These are phyloP conservation scores for Cylas formicarius DNA, from an alignment of 1,140 invertebrate genomes.

Conservation along the genomic window DNA sequence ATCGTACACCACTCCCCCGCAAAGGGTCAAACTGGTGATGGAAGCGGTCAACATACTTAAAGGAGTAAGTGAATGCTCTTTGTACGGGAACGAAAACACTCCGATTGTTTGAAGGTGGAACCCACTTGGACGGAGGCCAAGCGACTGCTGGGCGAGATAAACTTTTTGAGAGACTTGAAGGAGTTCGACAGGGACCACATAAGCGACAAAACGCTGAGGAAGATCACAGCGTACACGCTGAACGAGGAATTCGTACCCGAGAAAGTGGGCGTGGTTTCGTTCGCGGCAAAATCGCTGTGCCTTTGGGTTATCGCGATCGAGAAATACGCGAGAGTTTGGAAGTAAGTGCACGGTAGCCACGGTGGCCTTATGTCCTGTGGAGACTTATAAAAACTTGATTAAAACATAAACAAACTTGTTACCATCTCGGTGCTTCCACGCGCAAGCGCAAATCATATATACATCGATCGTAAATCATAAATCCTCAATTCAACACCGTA, in stretches of 20 bases:
- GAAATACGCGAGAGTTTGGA: slow-evolving; percentile 79
- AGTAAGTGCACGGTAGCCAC: slow-evolving; percentile 45
- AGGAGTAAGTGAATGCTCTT: slow-evolving; percentile 39
- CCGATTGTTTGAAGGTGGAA: slow-evolving; percentile 48
- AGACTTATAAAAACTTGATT: too few species aligned
- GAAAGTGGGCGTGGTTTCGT: slow-evolving; percentile 71
- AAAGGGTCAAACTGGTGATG: slow-evolving; percentile 81
- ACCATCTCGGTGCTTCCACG: too few species aligned
- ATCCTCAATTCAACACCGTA: too few species aligned
- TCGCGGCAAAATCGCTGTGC: slow-evolving; percentile 76
- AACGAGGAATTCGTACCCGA: slow-evolving; percentile 81
- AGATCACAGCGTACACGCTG: slow-evolving; percentile 68
- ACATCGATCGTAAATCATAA: too few species aligned
- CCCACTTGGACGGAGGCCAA: slow-evolving; percentile 82
- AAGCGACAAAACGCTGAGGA: slow-evolving; percentile 68
- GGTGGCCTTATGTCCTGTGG: too few species aligned
- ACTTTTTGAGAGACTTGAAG: slow-evolving; percentile 68
- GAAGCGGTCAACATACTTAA: slow-evolving; percentile 82
- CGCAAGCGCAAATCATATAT: too few species aligned
- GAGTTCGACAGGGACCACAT: slow-evolving; percentile 86
- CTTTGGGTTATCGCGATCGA: slow-evolving; percentile 89
- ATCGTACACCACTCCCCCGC: slow-evolving; percentile 74
- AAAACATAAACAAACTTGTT: too few species aligned
- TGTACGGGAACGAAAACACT: not conserved
- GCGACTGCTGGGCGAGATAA: slow-evolving; percentile 68